Percentiles rank a stretch among this genome's conserved stretches.
Evolutionary conservation across 2,797 vertebrate species (phyloP).

Genomic region (Sphenopsis melanotis): DNA sequence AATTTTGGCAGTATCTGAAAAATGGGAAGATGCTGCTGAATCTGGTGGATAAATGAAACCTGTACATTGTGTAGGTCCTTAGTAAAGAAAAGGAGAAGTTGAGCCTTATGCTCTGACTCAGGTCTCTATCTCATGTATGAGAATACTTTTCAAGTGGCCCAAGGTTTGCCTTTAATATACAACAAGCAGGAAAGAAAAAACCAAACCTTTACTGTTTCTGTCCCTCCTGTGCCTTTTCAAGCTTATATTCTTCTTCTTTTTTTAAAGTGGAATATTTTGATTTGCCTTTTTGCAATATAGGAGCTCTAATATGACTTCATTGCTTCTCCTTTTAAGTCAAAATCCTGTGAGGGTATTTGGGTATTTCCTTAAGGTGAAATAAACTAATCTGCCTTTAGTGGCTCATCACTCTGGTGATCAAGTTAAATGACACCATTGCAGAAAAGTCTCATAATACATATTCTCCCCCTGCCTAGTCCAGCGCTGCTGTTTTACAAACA

Average conservation of each 20-base stretch:
- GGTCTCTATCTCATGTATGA: neutral
- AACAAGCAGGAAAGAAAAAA: neutral
- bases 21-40: neutral
- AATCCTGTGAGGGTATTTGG: neutral
- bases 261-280: neutral
- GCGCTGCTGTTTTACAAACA: neutral
- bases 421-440: neutral
- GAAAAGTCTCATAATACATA: neutral
- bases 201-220: neutral
- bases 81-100: neutral
- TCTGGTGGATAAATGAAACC: neutral
- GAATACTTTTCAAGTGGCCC: neutral
- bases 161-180: neutral
- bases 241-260: neutral
- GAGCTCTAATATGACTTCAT: neutral
- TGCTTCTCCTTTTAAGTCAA: neutral
- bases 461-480: neutral
- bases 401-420: neutral
- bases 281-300: neutral
- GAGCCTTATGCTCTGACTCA: neutral
- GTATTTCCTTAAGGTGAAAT: neutral
- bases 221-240: neutral
- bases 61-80: neutral
- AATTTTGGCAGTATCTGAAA: neutral
- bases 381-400: neutral